Evolutionary conservation across 2,888 invertebrate genomes (phyloP), one percentile per base, ranked within the genome.

Genomic region (Dryadula phaetusa): DNA sequence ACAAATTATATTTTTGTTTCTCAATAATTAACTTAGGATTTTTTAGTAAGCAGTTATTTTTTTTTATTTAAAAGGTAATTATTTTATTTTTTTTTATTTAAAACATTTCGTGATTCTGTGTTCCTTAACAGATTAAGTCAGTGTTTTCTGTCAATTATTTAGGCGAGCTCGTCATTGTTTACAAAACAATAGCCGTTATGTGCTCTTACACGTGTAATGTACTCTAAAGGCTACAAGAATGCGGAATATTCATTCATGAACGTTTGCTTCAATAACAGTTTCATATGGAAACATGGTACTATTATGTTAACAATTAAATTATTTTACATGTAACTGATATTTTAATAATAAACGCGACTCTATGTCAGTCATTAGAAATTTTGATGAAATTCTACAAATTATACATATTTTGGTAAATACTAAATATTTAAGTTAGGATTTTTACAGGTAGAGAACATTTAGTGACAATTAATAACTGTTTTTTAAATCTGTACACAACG

Each of bases 171-270:
- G 54, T 56, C 37, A 22, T 56, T 56, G 22, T 56, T 56, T 56
- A 56, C 20, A n/a, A 34, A 56, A 37, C 22, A 56, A 37, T 37
- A 22, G 22, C 5, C 4, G 34, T 20, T 54, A 12, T 54, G 34
- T 54, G 34, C 34, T 34, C 14, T 56, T 37, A 20, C 20, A 54
- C 32, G 20, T 12, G 6, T 53, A 53, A 18, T 34, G 12, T 14
- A 20, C 1, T 54, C n/a, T 20, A 20, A 54, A 56, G 4, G 22
- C 14, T 22, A 0, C n/a, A 22, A 56, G 8, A 40, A n/a, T n/a
- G n/a, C 54, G n/a, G 22, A 22, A 40, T 22, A 56, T 40, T 25
- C 40, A 40, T 56, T 54, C 54, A 37, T 34, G 37, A 53, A 20
- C 6, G 34, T 6, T 12, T 18, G 18, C 18, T 34, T 54, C 22